Evolutionary conservation across 1,140 invertebrate species (phyloP).

Genomic region (Ladona fulva): DNA sequence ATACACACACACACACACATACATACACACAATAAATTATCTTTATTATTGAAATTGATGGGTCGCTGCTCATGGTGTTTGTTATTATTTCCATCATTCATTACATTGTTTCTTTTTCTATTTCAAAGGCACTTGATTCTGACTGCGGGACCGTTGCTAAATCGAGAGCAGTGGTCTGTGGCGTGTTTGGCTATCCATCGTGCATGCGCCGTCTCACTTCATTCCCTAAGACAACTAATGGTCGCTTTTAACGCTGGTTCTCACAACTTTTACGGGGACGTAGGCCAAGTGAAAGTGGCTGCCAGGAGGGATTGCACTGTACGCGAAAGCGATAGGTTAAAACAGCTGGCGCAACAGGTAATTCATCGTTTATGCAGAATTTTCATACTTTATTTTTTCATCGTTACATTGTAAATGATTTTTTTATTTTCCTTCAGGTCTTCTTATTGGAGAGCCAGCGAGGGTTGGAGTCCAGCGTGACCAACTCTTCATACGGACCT

Average conservation of each 20-base stretch:
- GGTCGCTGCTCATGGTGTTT: too few relatives aligned
- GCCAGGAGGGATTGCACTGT: slow-evolving; percentile 74
- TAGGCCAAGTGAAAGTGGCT: slow-evolving; percentile 86
- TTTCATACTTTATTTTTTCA: too few relatives aligned
- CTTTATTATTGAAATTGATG: too few relatives aligned
- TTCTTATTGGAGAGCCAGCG: slow-evolving; percentile 57
- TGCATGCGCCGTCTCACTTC: slow-evolving; percentile 72
- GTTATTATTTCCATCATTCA: too few relatives aligned
- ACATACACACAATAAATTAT: too few relatives aligned
- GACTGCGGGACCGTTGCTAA: slow-evolving; percentile 69
- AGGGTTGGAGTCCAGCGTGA: slow-evolving; percentile 9
- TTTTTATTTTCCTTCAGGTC: slow-evolving; percentile 39
- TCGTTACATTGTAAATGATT: not conserved
- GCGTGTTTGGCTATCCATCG: slow-evolving; percentile 66
- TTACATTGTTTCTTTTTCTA: too few relatives aligned
- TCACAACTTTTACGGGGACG: slow-evolving; percentile 86
- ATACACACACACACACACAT: too few relatives aligned
- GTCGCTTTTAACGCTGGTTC: slow-evolving; percentile 80
- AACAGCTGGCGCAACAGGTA: slow-evolving; percentile 78
- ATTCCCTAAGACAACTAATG: slow-evolving; percentile 73
- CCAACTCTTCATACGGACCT: not conserved
- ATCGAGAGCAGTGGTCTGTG: slow-evolving; percentile 75
- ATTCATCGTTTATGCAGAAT: slow-evolving; percentile 23
- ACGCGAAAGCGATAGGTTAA: slow-evolving; percentile 68
- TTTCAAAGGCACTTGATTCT: slow-evolving; percentile 66